Evolutionary conservation across 2,888 invertebrate genomes (phyloP), one percentile per base, ranked within the genome.

Genomic region (Epistrophe eligans): DNA sequence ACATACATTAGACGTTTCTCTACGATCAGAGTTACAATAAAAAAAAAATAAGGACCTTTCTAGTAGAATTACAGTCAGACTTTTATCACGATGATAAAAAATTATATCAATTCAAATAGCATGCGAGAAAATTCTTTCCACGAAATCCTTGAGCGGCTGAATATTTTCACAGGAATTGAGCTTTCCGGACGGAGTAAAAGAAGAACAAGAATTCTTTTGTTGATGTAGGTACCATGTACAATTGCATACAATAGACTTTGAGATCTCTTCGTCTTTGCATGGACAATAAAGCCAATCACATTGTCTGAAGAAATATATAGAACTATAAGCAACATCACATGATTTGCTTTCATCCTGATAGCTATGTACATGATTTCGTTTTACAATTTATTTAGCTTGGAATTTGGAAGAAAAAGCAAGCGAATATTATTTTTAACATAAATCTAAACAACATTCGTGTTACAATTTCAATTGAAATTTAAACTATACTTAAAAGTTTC

Each of bases 321-420:
- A 11, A 32, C 32, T 32, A 5, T 13, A 43, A 15, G 5, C 6
- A 43, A 15, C 15, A 43, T 43, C 43, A 43, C 6, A 43, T 15
- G 28, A 55, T 32, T n/a, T 55, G 4, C 62, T 15, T 62, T 24
- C 6, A 19, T 62, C 11, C 60, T 38, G 19, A 24, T n/a, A 13
- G 28, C 11, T 71, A 76, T 64, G 76, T 81, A 77, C 71, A 71
- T 82, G 77, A 71, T 82, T 71, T 71, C 19, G 19, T 40, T 58
- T 48, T 50, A 0, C 17, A 13, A 19, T 58, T 13, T 19, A 10
- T 3, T 8, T 17, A 10, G 17, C 43, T 66, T 58, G 2, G 1
- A 32, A 2, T 24, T n/a, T 50, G 1, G 5, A 11, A 13, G 7
- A 40, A 40, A 38, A 38, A n/a, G 2, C 8, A 45, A 58, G 5